Conservation (phyloP, 2,888 invertebrate species). For the Ormia ochracea region DNA sequence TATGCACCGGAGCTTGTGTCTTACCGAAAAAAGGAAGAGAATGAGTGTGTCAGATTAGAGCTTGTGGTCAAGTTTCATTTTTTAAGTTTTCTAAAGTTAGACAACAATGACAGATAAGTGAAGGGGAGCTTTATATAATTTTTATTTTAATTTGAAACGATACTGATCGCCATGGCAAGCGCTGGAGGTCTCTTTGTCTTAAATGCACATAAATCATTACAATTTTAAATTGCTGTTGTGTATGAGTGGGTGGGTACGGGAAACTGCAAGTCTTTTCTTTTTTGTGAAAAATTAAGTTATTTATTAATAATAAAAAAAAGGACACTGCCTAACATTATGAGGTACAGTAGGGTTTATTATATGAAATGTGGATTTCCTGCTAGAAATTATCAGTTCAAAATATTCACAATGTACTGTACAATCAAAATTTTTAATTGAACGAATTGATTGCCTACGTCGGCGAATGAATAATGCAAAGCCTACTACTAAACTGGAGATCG, state of each 20-base stretch:
- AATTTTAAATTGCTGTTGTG: not conserved
- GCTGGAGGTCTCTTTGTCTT: constrained; percentile 17
- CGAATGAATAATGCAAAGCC: too few species aligned
- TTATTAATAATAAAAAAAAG: not conserved
- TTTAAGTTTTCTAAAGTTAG: constrained; percentile 20
- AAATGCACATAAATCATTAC: constrained; percentile 16
- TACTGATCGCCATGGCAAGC: constrained; percentile 19
- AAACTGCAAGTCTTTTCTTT: too few species aligned
- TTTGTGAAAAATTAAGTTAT: not conserved
- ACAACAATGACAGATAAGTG: constrained; percentile 52
- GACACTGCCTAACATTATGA: not conserved
- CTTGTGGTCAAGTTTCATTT: constrained; percentile 53
- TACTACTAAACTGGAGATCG: too few species aligned
- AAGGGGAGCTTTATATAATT: constrained; percentile 41
- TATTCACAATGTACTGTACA: too few species aligned
- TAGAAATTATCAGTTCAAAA: too few species aligned
- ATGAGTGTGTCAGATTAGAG: not conserved
- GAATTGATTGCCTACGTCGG: too few species aligned
- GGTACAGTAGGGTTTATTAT: not conserved
- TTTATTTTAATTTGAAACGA: constrained; percentile 15
- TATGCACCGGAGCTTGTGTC: not conserved
- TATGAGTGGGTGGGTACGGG: too few species aligned
- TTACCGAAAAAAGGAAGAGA: constrained; percentile 7
- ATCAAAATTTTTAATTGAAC: too few species aligned
- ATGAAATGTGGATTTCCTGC: too few species aligned